A percentile compares a stretch with the other conserved stretches of the same genome.
These are phyloP conservation scores for Gnatocerus cornutus DNA, from an alignment of 2,888 invertebrate genomes.

Conservation along the genomic window DNA sequence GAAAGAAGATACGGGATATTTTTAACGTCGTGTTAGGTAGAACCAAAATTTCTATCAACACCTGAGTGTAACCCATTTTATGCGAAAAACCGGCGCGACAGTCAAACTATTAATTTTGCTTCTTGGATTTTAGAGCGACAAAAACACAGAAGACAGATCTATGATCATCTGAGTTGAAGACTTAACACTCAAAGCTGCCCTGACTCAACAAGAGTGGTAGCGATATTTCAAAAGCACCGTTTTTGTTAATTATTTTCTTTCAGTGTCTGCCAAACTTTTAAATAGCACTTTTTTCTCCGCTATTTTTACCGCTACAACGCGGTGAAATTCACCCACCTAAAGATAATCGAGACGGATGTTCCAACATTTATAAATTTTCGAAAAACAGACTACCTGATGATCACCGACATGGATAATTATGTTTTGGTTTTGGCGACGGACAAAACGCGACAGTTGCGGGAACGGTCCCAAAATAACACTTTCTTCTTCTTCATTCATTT, in stretches of 20 bases:
- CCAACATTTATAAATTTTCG: background rate
- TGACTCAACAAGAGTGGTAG: too few relatives aligned
- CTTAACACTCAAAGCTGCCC: too few relatives aligned
- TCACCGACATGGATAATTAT: background rate
- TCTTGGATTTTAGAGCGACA: too few relatives aligned
- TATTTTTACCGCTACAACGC: background rate
- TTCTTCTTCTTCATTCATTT: background rate
- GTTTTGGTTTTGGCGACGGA: background rate
- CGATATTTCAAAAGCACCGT: background rate
- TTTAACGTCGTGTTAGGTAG: background rate
- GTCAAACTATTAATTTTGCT: too few relatives aligned
- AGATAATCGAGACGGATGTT: slow-evolving; percentile 2
- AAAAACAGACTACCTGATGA: background rate
- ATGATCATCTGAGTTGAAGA: too few relatives aligned
- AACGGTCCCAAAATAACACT: background rate
- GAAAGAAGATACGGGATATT: slow-evolving; percentile 17
- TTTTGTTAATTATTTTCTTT: background rate
- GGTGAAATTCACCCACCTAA: slow-evolving; percentile 1
- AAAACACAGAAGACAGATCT: too few relatives aligned
- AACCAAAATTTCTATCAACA: background rate
- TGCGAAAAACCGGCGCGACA: background rate
- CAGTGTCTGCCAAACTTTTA: background rate
- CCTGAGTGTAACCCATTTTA: background rate
- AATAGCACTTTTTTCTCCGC: background rate
- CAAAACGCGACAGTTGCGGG: background rate